Evolutionary conservation across 2,888 invertebrate species (phyloP).

Genomic region (Rhagophthalmus giganteus): DNA sequence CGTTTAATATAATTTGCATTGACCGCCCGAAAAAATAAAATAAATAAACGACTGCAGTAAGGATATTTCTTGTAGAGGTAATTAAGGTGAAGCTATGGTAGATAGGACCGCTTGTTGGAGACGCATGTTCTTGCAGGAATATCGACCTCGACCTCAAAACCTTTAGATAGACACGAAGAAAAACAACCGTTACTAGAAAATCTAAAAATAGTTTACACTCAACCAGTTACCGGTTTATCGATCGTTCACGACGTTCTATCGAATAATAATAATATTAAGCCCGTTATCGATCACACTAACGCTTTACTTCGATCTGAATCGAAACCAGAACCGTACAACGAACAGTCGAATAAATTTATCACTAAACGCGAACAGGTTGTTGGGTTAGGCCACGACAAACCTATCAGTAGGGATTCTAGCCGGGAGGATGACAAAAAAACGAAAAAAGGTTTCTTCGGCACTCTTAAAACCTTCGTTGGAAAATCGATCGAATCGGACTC

Average conservation of each 20-base stretch:
- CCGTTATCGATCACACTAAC: constrained; percentile 46
- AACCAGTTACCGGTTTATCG: constrained; percentile 32
- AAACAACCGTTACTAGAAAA: constrained; percentile 36
- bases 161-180: constrained; percentile 50
- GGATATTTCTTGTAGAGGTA: constrained; percentile 46
- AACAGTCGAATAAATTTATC: constrained; percentile 26
- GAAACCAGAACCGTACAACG: constrained; percentile 47
- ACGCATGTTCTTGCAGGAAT: constrained; percentile 57
- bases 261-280: constrained; percentile 33
- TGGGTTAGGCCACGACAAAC: constrained; percentile 28
- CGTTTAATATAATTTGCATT: constrained; percentile 27
- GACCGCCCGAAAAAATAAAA: too few species aligned
- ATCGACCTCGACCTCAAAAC: constrained; percentile 51
- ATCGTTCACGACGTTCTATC: constrained; percentile 33
- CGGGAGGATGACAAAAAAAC: constrained; percentile 48
- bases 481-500: constrained; percentile 53
- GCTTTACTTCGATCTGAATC: constrained; percentile 52
- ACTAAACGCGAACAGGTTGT: constrained; percentile 25
- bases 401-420: constrained; percentile 36
- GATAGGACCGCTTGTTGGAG: constrained; percentile 55
- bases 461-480: constrained; percentile 52
- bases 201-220: constrained; percentile 33
- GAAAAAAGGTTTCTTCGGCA: constrained; percentile 51
- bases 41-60: constrained; percentile 47
- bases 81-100: constrained; percentile 45